These are phyloP conservation scores for Brachionichthys hirsutus DNA, from an alignment of 2,113 vertebrate genomes.

Conservation along the genomic window DNA sequence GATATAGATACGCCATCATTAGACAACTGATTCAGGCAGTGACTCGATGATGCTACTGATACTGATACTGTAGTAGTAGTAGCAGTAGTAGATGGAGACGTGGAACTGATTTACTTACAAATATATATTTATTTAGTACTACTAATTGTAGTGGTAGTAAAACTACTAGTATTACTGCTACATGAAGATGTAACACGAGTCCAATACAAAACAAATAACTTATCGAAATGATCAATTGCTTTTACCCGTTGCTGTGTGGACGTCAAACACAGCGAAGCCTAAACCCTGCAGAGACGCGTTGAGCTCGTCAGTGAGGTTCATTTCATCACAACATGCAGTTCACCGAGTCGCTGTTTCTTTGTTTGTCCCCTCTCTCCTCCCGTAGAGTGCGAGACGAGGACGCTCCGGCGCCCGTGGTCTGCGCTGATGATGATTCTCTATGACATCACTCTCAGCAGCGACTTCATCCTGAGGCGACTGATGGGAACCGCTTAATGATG, in stretches of 20 bases:
- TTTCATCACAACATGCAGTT: constrained; percentile 19
- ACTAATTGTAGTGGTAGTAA: too few species aligned
- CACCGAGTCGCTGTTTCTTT: constrained; percentile 47
- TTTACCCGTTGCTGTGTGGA: constrained; percentile 69
- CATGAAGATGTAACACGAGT: too few species aligned
- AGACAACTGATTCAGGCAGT: too few species aligned
- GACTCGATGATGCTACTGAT: too few species aligned
- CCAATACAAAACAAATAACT: too few species aligned
- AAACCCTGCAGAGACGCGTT: constrained; percentile 48
- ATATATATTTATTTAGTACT: too few species aligned
- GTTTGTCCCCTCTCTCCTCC: constrained; percentile 9
- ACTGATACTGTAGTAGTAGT: too few species aligned
- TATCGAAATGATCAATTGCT: too few species aligned
- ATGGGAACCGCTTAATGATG: constrained; percentile 56
- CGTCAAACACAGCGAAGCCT: constrained; percentile 56
- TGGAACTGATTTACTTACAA: too few species aligned
- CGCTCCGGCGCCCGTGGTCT: constrained; percentile 47
- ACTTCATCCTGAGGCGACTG: constrained; percentile 58
- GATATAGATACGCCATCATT: too few species aligned
- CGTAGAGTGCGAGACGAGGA: constrained; percentile 37
- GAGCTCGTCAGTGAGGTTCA: constrained; percentile 9
- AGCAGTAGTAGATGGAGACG: too few species aligned
- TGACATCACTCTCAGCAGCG: constrained; percentile 51
- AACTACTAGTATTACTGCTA: too few species aligned
- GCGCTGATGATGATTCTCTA: constrained; percentile 63